These are phyloP conservation scores for Omphaloscelis lunosa DNA, from an alignment of 2,888 invertebrate genomes.

Conservation along the genomic window DNA sequence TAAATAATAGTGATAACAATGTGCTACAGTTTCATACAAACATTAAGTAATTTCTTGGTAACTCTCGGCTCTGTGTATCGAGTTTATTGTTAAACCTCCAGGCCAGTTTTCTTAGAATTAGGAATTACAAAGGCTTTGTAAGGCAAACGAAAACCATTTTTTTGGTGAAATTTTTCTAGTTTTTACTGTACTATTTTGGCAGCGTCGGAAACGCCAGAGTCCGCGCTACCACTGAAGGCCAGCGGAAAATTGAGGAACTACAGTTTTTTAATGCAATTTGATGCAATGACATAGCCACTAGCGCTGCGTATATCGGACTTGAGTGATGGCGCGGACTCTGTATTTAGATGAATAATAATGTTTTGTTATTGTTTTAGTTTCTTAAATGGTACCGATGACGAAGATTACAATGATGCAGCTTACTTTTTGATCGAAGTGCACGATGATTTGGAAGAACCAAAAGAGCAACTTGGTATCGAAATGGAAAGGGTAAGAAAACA, in stretches of 20 bases:
- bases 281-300: too few species aligned
- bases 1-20: constrained; percentile 72
- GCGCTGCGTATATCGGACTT: too few species aligned
- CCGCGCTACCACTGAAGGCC: too few species aligned
- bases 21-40: constrained; percentile 66
- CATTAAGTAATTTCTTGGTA: constrained; percentile 55
- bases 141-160: constrained; percentile 8
- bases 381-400: constrained; percentile 81
- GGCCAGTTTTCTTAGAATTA: constrained; percentile 56
- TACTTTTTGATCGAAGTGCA: constrained; percentile 93
- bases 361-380: constrained; percentile 71
- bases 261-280: too few species aligned
- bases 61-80: constrained; percentile 32
- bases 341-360: not conserved
- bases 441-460: constrained; percentile 93
- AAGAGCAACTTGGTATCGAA: constrained; percentile 94
- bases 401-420: constrained; percentile 89
- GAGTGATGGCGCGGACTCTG: too few species aligned
- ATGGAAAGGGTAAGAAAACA: constrained; percentile 90
- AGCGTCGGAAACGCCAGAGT: not conserved
- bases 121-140: constrained; percentile 34
- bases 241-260: too few species aligned
- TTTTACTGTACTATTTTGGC: not conserved
- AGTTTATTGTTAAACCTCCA: constrained; percentile 72
- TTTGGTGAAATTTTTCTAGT: not conserved